phyloP scores from a whole-genome alignment of 2,797 vertebrate genomes.

The Hippopotamyrus pictus region DNA sequence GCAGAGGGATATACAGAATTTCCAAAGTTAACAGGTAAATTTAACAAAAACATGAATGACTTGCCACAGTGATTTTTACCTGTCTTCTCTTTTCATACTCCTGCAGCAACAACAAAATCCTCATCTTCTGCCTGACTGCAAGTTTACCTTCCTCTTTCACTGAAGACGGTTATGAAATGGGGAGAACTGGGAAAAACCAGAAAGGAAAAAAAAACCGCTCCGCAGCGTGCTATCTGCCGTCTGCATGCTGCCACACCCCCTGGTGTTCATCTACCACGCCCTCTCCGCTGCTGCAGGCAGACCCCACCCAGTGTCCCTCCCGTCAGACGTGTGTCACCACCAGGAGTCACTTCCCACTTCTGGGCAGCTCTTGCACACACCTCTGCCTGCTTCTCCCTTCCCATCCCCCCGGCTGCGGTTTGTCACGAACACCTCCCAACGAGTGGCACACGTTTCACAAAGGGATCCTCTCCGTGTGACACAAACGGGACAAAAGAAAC shows the following conservation, averaged over 20 bases:
- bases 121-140: slow-evolving; percentile 43
- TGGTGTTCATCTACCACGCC: slow-evolving; percentile 23
- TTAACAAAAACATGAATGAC: not conserved
- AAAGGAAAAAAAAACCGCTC: not conserved
- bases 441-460: not conserved
- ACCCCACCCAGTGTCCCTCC: slow-evolving; percentile 46
- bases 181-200: not conserved
- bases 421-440: not conserved
- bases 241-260: slow-evolving; percentile 7
- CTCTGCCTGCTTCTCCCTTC: not conserved
- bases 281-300: slow-evolving; percentile 30
- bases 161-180: slow-evolving; percentile 37
- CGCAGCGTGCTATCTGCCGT: slow-evolving; percentile 18
- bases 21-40: not conserved
- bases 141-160: slow-evolving; percentile 32
- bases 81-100: slow-evolving; percentile 62
- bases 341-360: slow-evolving; percentile 51
- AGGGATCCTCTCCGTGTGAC: not conserved
- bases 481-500: not conserved
- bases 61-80: slow-evolving; percentile 46
- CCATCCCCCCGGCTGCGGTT: not conserved
- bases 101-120: slow-evolving; percentile 56
- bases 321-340: slow-evolving; percentile 54
- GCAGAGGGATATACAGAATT: not conserved
- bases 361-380: not conserved